Evolutionary conservation across 2,113 vertebrate species (phyloP), one percentile per base, ranked within the genome.

Genomic region (Hippocampus guttulatus): DNA sequence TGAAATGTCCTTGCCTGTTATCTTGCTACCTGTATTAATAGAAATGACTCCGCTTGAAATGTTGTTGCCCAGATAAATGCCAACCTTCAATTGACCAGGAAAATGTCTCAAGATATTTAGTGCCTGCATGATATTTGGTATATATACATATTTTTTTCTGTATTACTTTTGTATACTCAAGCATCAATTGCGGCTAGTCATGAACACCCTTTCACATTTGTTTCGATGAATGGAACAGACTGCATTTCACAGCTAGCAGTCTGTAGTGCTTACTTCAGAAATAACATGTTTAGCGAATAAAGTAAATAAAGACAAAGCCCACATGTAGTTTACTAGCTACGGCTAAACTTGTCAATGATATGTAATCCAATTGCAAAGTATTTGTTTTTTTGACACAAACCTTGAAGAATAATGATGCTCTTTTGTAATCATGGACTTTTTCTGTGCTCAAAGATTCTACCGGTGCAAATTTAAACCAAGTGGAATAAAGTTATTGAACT

Each of bases 71-170:
- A 73, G 69, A 75, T 81, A 60, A 72, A 75, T 78, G 74, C 87
- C 69, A 82, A 68, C 68, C 57, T 74, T 72, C 64, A 68, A 70
- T 67, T 23, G 78, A 81, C 77, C 71, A 63, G 20, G 30, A 73
- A 76, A 69, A 80, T 75, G 70, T 83, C 65, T 27, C 70, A 23
- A 73, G 74, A 65, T 16, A 77, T 71, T 73, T 82, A 67, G 70
- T 77, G 84, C 78, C 79, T 85, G 82, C 86, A 87, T 87, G 78
- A 74, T 70, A 51, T 1, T 68, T 70, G 15, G 30, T 14, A 4
- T 33, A 2, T 41, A 51, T 47, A 27, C 25, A 27, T 27, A 27
- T n/a, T 58, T 25, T 66, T 15, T 25, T 12, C 10, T 27, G 27
- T 9, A 15, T 20, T 38, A 30, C 7, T 68, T 43, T 23, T 41